Evolutionary conservation across 1,140 invertebrate genomes (phyloP), one percentile per base, ranked within the genome.

Genomic region (Platyura marginata): DNA sequence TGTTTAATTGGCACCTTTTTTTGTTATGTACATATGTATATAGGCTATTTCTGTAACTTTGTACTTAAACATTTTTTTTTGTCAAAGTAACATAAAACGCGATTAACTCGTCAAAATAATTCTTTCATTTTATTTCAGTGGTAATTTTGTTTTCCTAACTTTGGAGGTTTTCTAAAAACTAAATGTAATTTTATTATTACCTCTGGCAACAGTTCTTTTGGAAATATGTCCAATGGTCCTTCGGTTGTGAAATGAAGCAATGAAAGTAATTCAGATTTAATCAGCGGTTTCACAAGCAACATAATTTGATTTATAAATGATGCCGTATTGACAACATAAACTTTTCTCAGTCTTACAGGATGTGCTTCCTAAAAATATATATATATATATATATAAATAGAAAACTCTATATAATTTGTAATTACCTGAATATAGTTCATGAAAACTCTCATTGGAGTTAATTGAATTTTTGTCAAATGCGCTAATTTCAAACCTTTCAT

Each of bases 341-440:
- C 68, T 47, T 64, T 67, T 53, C 72, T 73, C 21, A 74, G 53
- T 43, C 70, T 62, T 21, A 63, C 67, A 1, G 72, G 72, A 52
- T 74, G 71, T 1, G 70, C 71, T 44, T 68, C 70, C 70, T 72
- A 32, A 29, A 44, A 35, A 3, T 29, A n/a, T n/a, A n/a, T n/a
- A n/a, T n/a, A 32, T 42, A 19, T 25, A 9, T 5, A 32, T 13
- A 33, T 29, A 9, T 3, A 40, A 21, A 40, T 18, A n/a, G 11
- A 29, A 4, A 21, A n/a, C 13, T 40, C 20, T 19, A 9, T 21
- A 18, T 9, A 13, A 32, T 42, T 42, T 3, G 18, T 33, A 21
- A 33, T 33, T 36, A 76, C 74, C 69, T 77, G 74, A 46, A 77
- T 75, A 48, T 77, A 77, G 43, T 65, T 50, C 70, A 77, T 72